Percentiles rank a stretch among this genome's conserved stretches.
Conservation (phyloP, 2,888 invertebrate genomes). For the Apotomis capreana region DNA sequence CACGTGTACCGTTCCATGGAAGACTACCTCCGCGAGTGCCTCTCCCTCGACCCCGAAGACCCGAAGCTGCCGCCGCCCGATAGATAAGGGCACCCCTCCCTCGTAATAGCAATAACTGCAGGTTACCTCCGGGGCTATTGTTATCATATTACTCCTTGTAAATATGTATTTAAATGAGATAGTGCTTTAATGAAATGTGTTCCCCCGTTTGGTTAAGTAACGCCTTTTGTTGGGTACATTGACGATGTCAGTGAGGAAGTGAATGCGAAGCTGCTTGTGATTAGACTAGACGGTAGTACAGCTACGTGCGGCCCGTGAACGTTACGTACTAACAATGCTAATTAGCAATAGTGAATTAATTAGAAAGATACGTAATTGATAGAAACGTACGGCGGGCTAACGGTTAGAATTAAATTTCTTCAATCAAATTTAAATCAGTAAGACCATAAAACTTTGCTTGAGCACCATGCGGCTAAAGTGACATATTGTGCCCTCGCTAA, state of each 20-base stretch:
- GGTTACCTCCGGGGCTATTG: conserved; percentile 53
- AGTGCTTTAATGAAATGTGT: conserved; percentile 81
- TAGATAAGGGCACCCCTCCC: conserved; percentile 66
- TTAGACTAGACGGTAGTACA: conserved; percentile 52
- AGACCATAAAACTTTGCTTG: conserved; percentile 71
- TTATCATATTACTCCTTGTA: conserved; percentile 69
- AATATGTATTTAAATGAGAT: conserved; percentile 77
- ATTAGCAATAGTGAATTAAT: conserved; percentile 53
- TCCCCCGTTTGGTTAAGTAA: conserved; percentile 65
- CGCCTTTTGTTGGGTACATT: conserved; percentile 51
- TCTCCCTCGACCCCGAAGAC: conserved; percentile 92
- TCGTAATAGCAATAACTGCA: conserved; percentile 47
- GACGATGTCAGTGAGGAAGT: conserved; percentile 39
- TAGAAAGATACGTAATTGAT: conserved; percentile 44
- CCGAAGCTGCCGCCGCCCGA: conserved; percentile 85
- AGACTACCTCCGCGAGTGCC: conserved; percentile 95
- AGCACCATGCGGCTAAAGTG: conserved; percentile 69
- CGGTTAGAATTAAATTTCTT: conserved; percentile 51
- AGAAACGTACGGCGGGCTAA: conserved; percentile 43
- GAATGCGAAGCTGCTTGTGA: conserved; percentile 59
- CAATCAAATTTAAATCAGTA: conserved; percentile 66
- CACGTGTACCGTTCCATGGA: conserved; percentile 97
- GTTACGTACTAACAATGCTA: conserved; percentile 51
- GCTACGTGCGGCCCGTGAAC: conserved; percentile 56
- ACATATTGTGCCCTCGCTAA: conserved; percentile 63